phyloP scores from a whole-genome alignment of 2,113 vertebrate species.

The Erythrolamprus reginae region DNA sequence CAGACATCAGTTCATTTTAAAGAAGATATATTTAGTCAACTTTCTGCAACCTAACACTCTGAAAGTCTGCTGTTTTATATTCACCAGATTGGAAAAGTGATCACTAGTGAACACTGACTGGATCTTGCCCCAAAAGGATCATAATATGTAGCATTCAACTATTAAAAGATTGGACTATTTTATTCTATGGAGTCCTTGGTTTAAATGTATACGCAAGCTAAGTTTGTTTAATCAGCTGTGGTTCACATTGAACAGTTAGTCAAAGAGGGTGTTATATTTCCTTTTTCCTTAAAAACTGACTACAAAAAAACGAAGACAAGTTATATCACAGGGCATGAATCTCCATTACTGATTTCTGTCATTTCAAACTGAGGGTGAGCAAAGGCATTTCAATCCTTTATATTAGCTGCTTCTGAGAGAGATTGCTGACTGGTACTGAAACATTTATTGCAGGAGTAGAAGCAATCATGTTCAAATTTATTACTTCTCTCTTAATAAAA shows the following conservation, averaged over 20 bases:
- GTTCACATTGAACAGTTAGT: not conserved
- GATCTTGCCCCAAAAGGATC: slow-evolving; percentile 30
- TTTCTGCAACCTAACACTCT: not conserved
- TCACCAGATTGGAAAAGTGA: too few relatives aligned
- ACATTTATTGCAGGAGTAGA: slow-evolving; percentile 28
- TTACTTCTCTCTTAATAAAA: slow-evolving; percentile 20
- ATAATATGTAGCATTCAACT: slow-evolving; percentile 22
- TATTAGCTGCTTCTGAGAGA: slow-evolving; percentile 33
- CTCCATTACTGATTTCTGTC: slow-evolving; percentile 3
- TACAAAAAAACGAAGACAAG: not conserved
- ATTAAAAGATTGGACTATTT: slow-evolving; percentile 13
- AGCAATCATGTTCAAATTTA: slow-evolving; percentile 43
- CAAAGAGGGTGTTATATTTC: slow-evolving; percentile 20
- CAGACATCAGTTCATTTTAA: not conserved
- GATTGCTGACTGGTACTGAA: slow-evolving; percentile 2
- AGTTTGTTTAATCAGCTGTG: slow-evolving; percentile 2
- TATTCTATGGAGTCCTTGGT: not conserved
- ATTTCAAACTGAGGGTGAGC: slow-evolving; percentile 20
- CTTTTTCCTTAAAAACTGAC: not conserved
- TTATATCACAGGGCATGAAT: slow-evolving; percentile 19
- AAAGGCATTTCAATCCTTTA: slow-evolving; percentile 33
- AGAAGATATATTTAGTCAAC: not conserved
- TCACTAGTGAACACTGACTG: not conserved
- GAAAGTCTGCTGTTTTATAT: too few relatives aligned
- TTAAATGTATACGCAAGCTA: not conserved